Conservation (phyloP, 2,113 vertebrate genomes). For the Stigmatopora nigra region DNA sequence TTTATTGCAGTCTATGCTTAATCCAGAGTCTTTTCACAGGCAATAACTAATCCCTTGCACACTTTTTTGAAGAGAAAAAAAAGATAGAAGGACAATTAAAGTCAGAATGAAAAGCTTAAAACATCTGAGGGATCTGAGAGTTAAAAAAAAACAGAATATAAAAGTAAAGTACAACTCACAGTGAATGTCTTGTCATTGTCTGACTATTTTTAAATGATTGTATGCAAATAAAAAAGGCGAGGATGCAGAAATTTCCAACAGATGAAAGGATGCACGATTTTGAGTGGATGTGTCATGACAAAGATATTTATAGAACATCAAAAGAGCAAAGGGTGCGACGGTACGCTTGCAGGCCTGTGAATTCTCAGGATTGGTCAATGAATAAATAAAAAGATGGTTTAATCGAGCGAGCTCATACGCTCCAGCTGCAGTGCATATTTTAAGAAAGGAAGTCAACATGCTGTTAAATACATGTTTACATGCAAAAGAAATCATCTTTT, state of each 20-base stretch:
- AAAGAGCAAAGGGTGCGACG: conserved; percentile 17
- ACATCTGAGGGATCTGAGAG: conserved; percentile 32
- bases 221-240: conserved; percentile 29
- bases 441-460: background rate
- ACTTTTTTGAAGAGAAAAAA: conserved; percentile 48
- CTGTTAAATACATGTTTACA: background rate
- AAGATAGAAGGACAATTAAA: conserved; percentile 35
- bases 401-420: background rate
- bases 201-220: conserved; percentile 46
- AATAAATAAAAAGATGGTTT: conserved; percentile 26
- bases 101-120: conserved; percentile 48
- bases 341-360: background rate
- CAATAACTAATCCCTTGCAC: conserved; percentile 43
- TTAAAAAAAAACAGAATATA: conserved; percentile 16
- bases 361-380: conserved; percentile 16
- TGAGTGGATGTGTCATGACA: conserved; percentile 20
- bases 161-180: conserved; percentile 17
- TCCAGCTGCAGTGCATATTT: conserved; percentile 1
- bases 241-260: conserved; percentile 18
- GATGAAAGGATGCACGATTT: conserved; percentile 17
- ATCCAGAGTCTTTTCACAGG: conserved; percentile 38
- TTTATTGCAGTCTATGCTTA: conserved; percentile 25
- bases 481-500: background rate
- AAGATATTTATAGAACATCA: conserved; percentile 41
- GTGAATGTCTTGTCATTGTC: conserved; percentile 18